Base-by-base conservation (phyloP, 2,113 vertebrate genomes). In the Xyrauchen texanus region DNA sequence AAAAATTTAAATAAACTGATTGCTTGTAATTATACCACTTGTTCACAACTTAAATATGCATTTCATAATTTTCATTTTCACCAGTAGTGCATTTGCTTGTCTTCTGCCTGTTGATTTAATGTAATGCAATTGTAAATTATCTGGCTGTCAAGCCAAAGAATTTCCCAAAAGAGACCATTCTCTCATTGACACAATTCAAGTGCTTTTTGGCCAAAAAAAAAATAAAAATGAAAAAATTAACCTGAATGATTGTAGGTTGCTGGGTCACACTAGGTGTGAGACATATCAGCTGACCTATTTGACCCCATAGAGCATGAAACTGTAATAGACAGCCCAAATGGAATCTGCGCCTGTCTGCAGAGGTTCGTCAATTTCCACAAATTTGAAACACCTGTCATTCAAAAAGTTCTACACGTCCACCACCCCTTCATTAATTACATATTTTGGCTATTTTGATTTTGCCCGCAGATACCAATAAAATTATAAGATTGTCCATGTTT, bases 31-130 rank as follows among this genome's bases (percentile, higher is more conserved):
- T 70, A 45, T 51, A 60, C 9, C 11, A 47, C 10, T 63, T 49
- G 15, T 6, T 62, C 21, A 5, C 45, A 60, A 66, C 51, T 66
- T 80, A 67, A 74, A 76, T 81, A 63, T 9, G 52, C 3, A 52
- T 61, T 61, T 60, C 13, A 52, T 64, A 52, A 12, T 76, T 53
- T 21, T 45, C 21, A 44, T 55, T 74, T 74, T 76, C 62, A 76
- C 62, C 65, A 65, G 45, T 76, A 76, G 73, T 76, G 73, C 73
- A 65, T 65, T 65, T 76, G 49, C 47, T 64, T 53, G 62, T 34
- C 63, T 52, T 64, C 13, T 44, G 61, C 16, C 11, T 3, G 8
- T 72, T 72, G 4, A 45, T 72, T 15, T 11, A 34, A 64, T 42
- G 60, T 21, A 52, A 44, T 62, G 15, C 15, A 0, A 2, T 16